Evolutionary conservation across 2,888 invertebrate genomes (phyloP), one percentile per base, ranked within the genome.

Genomic region (Lysandra bellargus): DNA sequence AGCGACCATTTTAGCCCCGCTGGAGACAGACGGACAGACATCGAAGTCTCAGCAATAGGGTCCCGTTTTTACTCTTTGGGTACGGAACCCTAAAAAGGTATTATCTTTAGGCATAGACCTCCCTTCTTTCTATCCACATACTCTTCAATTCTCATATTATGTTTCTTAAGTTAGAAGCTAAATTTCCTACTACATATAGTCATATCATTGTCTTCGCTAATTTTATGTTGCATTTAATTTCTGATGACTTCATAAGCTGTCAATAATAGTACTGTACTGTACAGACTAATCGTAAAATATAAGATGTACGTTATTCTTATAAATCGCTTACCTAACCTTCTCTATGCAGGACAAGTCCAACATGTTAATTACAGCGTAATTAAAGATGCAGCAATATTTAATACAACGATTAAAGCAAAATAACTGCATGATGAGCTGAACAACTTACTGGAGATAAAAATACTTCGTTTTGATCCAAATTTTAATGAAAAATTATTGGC

Each of bases 181-280:
- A 53, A 53, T 4, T 14, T 7, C 64, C 12, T 9, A 30, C 9
- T 30, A 9, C 7, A n/a, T 1, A 7, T 7, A 61, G n/a, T 61
- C 2, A 61, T 7, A 61, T 23, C 23, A 23, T 64, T 33, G 64
- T 64, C 30, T 64, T 64, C 1, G 33, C 4, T 69, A 14, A 33
- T 69, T 33, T 69, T 5, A 69, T 33, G 30, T 33, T 33, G 14
- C 14, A 14, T 14, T 37, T 69, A 69, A 69, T 69, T 69, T 30
- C 30, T 33, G 33, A 69, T 69, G 69, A 69, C 69, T 69, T 69
- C 14, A 69, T 69, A 69, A 69, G 69, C 33, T 12, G 88, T 89
- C 89, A 88, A 89, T 86, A 89, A 89, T 87, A 12, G 4, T 69
- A 33, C 14, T 69, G 69, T 30, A 17, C 61, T 23, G 30, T 9